phyloP scores from a whole-genome alignment of 2,888 invertebrate species.

The Odontocolon sp. region DNA sequence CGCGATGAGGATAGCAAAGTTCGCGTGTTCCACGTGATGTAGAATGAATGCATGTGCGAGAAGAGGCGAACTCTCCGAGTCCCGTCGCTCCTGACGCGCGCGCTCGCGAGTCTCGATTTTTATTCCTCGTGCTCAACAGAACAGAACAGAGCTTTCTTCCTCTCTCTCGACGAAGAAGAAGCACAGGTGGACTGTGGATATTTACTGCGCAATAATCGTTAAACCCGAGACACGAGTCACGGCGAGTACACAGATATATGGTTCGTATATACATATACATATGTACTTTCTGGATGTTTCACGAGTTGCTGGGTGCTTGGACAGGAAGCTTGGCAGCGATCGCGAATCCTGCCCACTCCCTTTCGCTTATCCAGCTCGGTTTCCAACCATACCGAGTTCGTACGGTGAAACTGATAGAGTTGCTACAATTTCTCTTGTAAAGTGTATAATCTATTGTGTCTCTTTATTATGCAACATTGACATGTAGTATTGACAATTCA shows the following conservation, averaged over 20 bases:
- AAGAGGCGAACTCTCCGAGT: conserved; percentile 33
- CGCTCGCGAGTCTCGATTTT: conserved; percentile 16
- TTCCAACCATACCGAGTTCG: too few relatives aligned
- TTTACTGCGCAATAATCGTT: conserved; percentile 76
- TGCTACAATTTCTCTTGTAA: too few relatives aligned
- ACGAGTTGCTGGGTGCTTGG: conserved; percentile 12
- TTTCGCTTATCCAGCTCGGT: conserved; percentile 32
- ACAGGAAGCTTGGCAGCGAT: conserved; percentile 47
- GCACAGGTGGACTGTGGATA: conserved; percentile 70
- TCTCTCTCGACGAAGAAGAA: conserved; percentile 49
- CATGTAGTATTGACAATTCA: too few relatives aligned
- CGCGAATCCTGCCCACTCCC: conserved; percentile 46
- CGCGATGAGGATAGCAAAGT: conserved; percentile 43
- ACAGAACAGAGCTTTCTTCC: conserved; percentile 23
- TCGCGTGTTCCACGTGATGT: conserved; percentile 34
- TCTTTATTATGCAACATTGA: too few relatives aligned
- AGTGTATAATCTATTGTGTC: not conserved
- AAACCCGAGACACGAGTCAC: conserved; percentile 66
- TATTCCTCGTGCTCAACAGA: conserved; percentile 14
- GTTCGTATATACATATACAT: not conserved
- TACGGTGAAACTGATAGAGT: conserved; percentile 18
- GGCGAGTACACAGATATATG: conserved; percentile 28
- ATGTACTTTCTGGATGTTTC: conserved; percentile 1
- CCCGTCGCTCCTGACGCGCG: conserved; percentile 16
- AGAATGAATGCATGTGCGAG: conserved; percentile 10